Percentiles rank a stretch among this genome's conserved stretches.
phyloP scores from a whole-genome alignment of 2,113 vertebrate genomes.

The Loxodonta africana region DNA sequence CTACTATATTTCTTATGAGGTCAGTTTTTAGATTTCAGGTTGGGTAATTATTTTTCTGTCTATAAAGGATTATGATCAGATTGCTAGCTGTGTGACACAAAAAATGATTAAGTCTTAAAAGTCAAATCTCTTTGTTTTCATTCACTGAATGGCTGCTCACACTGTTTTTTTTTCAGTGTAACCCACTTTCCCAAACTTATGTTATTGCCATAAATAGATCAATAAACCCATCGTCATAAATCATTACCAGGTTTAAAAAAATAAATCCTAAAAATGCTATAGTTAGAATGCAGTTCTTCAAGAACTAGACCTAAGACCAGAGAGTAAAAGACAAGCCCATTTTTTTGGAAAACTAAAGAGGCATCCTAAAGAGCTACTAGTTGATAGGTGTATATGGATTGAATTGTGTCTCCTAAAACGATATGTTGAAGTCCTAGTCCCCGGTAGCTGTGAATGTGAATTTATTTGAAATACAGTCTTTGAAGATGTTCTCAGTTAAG shows the following conservation, averaged over 20 bases:
- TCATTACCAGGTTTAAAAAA: constrained; percentile 70
- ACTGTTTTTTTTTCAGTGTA: constrained; percentile 67
- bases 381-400: neutral
- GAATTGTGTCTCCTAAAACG: neutral
- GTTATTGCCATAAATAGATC: constrained; percentile 75
- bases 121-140: constrained; percentile 57
- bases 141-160: constrained; percentile 22
- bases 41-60: neutral
- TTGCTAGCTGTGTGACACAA: neutral
- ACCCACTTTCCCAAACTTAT: constrained; percentile 70
- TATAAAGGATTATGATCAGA: neutral
- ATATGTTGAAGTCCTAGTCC: neutral
- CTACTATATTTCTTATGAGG: constrained; percentile 14
- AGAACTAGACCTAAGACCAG: constrained; percentile 1
- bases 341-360: neutral
- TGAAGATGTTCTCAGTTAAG: neutral
- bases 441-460: neutral
- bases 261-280: constrained; percentile 42
- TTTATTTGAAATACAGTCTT: neutral
- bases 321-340: constrained; percentile 1
- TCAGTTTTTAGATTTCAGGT: constrained; percentile 29
- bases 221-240: constrained; percentile 72
- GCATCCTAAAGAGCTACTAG: neutral
- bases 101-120: constrained; percentile 35
- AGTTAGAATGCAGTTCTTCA: constrained; percentile 62